Evolutionary conservation across 92 coral and sea anemone species (phyloP).

Genomic region (Palythoa heliodiscus): DNA sequence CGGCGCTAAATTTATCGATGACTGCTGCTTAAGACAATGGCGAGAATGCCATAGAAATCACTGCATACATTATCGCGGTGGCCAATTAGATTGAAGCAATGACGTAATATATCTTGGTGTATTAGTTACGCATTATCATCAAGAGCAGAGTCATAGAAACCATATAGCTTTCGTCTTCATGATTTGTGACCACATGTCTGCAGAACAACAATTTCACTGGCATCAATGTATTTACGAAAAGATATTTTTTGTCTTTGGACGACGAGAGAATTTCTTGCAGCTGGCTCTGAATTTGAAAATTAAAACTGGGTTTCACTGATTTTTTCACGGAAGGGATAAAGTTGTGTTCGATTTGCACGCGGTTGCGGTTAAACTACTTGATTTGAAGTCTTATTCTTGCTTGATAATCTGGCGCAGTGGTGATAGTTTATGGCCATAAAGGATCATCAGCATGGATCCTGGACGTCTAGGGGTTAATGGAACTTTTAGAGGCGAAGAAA

Average conservation of each 20-base stretch:
- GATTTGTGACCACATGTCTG: conserved; percentile 28
- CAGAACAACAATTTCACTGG: conserved; percentile 23
- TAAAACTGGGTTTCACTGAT: background rate
- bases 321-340: conserved; percentile 14
- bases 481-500: conserved; percentile 32
- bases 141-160: conserved; percentile 44
- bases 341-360: conserved; percentile 11
- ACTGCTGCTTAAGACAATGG: conserved; percentile 24
- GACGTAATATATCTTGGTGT: conserved; percentile 85
- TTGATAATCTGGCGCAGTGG: conserved; percentile 6
- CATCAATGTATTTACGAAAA: background rate
- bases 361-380: background rate
- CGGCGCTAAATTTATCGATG: conserved; percentile 29
- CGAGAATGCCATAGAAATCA: conserved; percentile 30
- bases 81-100: conserved; percentile 60
- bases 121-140: conserved; percentile 75
- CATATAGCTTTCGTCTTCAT: conserved; percentile 14
- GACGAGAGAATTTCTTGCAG: background rate
- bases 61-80: conserved; percentile 1
- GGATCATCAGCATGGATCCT: conserved; percentile 21
- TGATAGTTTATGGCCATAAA: background rate
- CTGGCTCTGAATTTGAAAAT: conserved; percentile 2
- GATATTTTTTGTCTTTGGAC: conserved; percentile 10
- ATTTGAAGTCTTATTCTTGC: background rate
- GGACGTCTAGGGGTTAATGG: conserved; percentile 39